Base-by-base conservation (phyloP, 2,113 vertebrate species). In the Lonchura striata region DNA sequence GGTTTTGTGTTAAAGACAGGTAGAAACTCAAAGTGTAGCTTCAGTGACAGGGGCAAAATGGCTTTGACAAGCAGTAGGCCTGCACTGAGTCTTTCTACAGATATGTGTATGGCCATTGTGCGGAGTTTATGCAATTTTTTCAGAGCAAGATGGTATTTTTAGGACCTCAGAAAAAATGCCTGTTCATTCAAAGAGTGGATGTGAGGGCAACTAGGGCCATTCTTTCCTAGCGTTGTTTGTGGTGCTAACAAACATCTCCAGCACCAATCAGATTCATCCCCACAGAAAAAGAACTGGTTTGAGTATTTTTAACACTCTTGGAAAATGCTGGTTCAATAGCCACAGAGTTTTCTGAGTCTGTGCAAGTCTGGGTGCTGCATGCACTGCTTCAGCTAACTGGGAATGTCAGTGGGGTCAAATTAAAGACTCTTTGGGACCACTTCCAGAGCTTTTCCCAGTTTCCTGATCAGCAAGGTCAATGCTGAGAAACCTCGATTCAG, bases 391-490 rank as follows among this genome's bases (percentile, higher is more conserved):
- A 57, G 44, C 50, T 86, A 50, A 74, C 56, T 2, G 18, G 72
- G n/a, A 79, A 52, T 0, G 0, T 44, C 31, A 6, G 8, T 49
- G 13, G 17, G 33, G 20, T 77, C 0, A 3, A 72, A 13, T 50
- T 60, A 39, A 57, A 94, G 84, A 60, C 44, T 10, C 21, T 75
- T 39, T 56, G 33, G 17, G 25, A 12, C 47, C 14, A 3, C 22
- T 68, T 75, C 25, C 19, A 65, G 35, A 86, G 50, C 31, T 56
- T 63, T 54, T n/a, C 18, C 35, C 28, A 17, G 37, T 25, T 86
- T 22, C 24, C 41, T 56, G 17, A 9, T 72, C 52, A 50, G 28
- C 27, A 47, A 28, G 31, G 31, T 41, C 77, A 70, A 25, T 52
- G 31, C 61, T 52, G 65, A 79, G 60, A 78, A 70, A 33, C 19